phyloP scores from a whole-genome alignment of 1,140 invertebrate genomes.

The Danaus plexippus region DNA sequence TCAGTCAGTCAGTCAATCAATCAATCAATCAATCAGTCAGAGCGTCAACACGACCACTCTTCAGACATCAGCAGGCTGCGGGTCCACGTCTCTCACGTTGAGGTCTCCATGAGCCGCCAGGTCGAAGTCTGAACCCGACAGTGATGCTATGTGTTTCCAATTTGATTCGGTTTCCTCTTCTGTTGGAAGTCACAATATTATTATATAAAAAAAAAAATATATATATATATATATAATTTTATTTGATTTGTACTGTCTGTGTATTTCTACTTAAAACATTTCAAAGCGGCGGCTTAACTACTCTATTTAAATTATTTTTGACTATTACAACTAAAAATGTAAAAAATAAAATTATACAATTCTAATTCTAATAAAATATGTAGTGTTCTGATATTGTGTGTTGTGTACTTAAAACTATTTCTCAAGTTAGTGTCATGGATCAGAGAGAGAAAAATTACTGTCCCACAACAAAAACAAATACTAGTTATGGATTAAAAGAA shows the following conservation, averaged over 20 bases:
- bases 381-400: too few species aligned
- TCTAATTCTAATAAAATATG: neutral
- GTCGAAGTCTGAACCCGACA: slow-evolving; percentile 77
- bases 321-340: neutral
- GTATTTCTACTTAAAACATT: neutral
- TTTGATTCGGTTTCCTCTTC: slow-evolving; percentile 43
- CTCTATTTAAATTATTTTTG: slow-evolving; percentile 3
- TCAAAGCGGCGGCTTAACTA: slow-evolving; percentile 13
- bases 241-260: too few species aligned
- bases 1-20: too few species aligned
- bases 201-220: neutral
- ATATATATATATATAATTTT: neutral
- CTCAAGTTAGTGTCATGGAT: too few species aligned
- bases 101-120: slow-evolving; percentile 71
- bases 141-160: slow-evolving; percentile 72
- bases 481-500: too few species aligned
- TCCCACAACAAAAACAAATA: too few species aligned
- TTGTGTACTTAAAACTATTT: too few species aligned
- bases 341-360: too few species aligned
- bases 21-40: too few species aligned
- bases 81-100: slow-evolving; percentile 39
- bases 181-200: slow-evolving; percentile 15
- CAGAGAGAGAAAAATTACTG: too few species aligned
- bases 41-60: too few species aligned
- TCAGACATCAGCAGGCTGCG: slow-evolving; percentile 15